Percentiles rank a stretch among this genome's conserved stretches.
Conservation (phyloP, 2,888 invertebrate species). For the Agonum fuliginosum region DNA sequence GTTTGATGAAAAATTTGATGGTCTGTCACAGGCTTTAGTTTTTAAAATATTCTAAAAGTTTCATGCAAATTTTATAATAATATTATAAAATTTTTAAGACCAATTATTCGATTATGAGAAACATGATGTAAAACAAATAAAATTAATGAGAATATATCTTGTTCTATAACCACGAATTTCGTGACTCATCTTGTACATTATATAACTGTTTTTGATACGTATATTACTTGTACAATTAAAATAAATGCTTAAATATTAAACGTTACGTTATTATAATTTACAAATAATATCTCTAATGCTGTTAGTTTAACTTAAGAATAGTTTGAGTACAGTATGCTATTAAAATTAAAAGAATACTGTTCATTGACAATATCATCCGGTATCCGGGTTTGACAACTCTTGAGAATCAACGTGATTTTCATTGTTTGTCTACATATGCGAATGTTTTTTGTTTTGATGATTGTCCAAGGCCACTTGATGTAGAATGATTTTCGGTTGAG, state of each 20-base stretch:
- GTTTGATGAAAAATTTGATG: too few relatives aligned
- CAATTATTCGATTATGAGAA: slow-evolving; percentile 2
- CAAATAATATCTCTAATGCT: slow-evolving; percentile 31
- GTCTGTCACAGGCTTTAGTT: too few relatives aligned
- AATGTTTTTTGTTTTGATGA: slow-evolving; percentile 20
- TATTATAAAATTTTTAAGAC: too few relatives aligned
- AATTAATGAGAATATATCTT: slow-evolving; percentile 29
- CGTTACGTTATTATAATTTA: slow-evolving; percentile 43
- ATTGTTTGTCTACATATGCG: slow-evolving; percentile 28
- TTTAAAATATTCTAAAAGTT: too few relatives aligned
- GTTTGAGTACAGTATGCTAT: slow-evolving; percentile 39
- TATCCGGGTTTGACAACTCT: slow-evolving; percentile 29
- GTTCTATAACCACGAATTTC: slow-evolving; percentile 36
- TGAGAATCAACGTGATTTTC: slow-evolving; percentile 34
- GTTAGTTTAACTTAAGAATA: slow-evolving; percentile 21
- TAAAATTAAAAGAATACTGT: slow-evolving; percentile 39
- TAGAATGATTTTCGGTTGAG: slow-evolving; percentile 7
- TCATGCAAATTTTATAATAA: too few relatives aligned
- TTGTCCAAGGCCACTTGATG: slow-evolving; percentile 35
- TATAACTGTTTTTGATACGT: slow-evolving; percentile 18
- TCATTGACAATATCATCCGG: slow-evolving; percentile 44
- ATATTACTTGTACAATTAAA: slow-evolving; percentile 33
- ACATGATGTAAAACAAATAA: slow-evolving; percentile 25
- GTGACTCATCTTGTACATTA: slow-evolving; percentile 35
- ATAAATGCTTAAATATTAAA: slow-evolving; percentile 44